Evolutionary conservation across 2,113 vertebrate species (phyloP).

Genomic region (Ceyx cyanopectus): DNA sequence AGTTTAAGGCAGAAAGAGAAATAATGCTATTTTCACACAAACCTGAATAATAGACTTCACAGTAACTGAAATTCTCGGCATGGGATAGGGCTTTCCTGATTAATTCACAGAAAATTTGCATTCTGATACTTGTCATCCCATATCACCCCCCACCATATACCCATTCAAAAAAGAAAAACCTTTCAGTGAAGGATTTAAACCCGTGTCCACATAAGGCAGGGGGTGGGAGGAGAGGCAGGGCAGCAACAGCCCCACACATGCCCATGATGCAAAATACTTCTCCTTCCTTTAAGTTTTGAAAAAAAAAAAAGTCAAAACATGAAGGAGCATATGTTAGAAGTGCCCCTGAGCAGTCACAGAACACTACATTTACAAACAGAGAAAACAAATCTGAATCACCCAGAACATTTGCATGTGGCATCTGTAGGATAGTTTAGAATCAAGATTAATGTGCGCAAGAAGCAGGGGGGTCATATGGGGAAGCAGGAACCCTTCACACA

Average conservation of each 20-base stretch:
- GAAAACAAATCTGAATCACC: constrained; percentile 56
- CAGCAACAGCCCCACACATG: not conserved
- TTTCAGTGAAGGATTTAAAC: not conserved
- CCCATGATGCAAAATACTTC: not conserved
- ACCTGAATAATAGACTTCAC: not conserved
- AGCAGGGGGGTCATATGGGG: not conserved
- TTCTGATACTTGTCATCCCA: not conserved
- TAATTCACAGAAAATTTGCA: not conserved
- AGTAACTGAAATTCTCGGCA: not conserved
- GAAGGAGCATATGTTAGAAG: constrained; percentile 24
- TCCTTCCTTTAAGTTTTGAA: not conserved
- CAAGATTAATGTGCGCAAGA: constrained; percentile 57
- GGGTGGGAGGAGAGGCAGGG: not conserved
- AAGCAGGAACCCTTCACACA: not conserved
- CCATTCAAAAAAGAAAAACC: not conserved
- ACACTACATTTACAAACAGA: constrained; percentile 41
- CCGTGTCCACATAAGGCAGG: fast-evolving
- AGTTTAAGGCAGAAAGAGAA: not conserved
- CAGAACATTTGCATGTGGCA: constrained; percentile 13
- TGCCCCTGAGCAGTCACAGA: constrained; percentile 52
- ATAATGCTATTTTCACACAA: not conserved
- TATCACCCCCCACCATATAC: too few species aligned
- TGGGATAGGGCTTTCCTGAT: not conserved
- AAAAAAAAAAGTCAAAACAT: constrained; percentile 5
- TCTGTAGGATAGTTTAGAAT: constrained; percentile 36